Percentiles rank a stretch among this genome's conserved stretches.
Conservation (phyloP, 2,888 invertebrate genomes). For the Brachyopa scutellaris region DNA sequence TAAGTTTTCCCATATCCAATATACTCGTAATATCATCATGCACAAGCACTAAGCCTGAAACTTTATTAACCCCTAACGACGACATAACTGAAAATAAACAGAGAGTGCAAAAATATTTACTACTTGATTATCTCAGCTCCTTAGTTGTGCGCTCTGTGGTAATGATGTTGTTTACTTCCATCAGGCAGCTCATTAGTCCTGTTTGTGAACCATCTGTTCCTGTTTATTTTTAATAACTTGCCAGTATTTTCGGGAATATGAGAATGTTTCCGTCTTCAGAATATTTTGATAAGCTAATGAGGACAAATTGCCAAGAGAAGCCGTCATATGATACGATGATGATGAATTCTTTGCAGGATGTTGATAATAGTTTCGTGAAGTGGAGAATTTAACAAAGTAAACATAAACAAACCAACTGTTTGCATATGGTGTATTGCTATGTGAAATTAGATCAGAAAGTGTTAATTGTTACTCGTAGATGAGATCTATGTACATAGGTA, state of each 20-base stretch:
- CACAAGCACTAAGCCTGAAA: not conserved
- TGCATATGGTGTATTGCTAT: too few relatives aligned
- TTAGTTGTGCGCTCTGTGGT: constrained; percentile 22
- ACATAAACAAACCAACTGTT: too few relatives aligned
- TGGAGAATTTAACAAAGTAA: too few relatives aligned
- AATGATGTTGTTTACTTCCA: constrained; percentile 36
- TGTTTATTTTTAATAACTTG: constrained; percentile 39
- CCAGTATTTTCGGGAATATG: constrained; percentile 2
- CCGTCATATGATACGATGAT: not conserved
- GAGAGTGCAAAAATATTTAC: constrained; percentile 37
- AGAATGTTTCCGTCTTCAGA: not conserved
- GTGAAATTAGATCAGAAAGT: too few relatives aligned
- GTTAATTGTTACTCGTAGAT: too few relatives aligned
- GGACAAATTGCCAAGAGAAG: constrained; percentile 4
- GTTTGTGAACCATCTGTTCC: constrained; percentile 48
- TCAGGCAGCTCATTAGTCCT: constrained; percentile 47
- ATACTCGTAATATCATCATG: too few relatives aligned
- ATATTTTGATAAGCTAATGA: constrained; percentile 8
- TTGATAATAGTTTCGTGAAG: too few relatives aligned
- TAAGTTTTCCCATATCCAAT: too few relatives aligned
- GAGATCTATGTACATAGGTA: too few relatives aligned
- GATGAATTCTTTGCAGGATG: not conserved
- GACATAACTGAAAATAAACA: constrained; percentile 30
- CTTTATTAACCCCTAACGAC: constrained; percentile 1
- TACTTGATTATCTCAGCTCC: constrained; percentile 38